Base-by-base conservation (phyloP, 2,888 invertebrate genomes). In the Drosophila mulleri region DNA sequence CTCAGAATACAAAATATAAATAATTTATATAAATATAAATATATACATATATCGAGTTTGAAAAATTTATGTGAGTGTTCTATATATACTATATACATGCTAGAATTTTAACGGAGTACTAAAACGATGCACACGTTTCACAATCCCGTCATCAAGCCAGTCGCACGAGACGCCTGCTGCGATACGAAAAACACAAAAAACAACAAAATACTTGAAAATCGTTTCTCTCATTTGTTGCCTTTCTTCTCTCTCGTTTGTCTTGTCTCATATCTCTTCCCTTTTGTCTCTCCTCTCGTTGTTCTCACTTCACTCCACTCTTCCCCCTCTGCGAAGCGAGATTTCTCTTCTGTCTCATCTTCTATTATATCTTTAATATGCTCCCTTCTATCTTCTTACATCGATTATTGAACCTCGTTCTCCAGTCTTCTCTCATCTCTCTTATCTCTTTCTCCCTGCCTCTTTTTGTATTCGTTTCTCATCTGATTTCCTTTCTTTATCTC, bases 101-200 rank as follows among this genome's bases (percentile, higher is more conserved):
- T 65, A 58, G 18, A 65, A 59, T 59, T 64, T 65, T 9, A 52
- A 52, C 42, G 42, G 44, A 44, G 7, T 59, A 58, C 48, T 64
- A 41, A 58, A 50, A 18, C 18, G 8, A 50, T 58, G 20, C 23
- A 3, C 3, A 50, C 41, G 12, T 16, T 14, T 48, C 11, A 48
- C 47, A 20, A 18, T 26, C 9, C 5, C 2, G 5, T 5, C 7
- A 16, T 9, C 9, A 14, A 1, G 39, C 14, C 9, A 37, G 14
- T n/a, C 58, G 8, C 6, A 18, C 37, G 37, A 35, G 6, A 8
- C 2, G 59, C 29, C 16, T 59, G 20, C 59, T 59, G 29, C 0
- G 59, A 59, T n/a, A 16, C 9, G 2, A 37, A 23, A 32, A n/a
- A 5, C 7, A 26, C 3, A 5, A 26, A 5, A 1, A 9, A 29